These are phyloP conservation scores for Dufourea novaeangliae DNA, from an alignment of 1,140 invertebrate species.

Conservation along the genomic window DNA sequence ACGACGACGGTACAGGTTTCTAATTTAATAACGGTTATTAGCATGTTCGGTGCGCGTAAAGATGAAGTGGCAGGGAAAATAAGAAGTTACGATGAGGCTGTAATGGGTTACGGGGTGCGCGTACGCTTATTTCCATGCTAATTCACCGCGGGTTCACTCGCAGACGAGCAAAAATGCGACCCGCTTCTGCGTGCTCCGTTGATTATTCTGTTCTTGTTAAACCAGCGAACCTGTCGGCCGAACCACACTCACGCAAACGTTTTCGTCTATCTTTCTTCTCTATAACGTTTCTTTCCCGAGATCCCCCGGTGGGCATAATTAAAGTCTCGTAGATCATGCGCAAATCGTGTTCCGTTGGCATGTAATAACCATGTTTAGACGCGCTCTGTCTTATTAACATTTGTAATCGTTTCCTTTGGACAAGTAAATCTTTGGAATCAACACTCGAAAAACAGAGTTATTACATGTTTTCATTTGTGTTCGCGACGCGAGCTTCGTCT, in stretches of 20 bases:
- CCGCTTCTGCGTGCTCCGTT: neutral
- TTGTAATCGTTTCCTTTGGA: neutral
- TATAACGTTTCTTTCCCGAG: constrained; percentile 1
- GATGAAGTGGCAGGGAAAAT: neutral
- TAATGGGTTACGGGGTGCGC: neutral
- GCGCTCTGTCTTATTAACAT: neutral
- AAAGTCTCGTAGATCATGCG: constrained; percentile 37
- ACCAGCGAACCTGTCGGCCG: constrained; percentile 28
- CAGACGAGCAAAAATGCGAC: neutral
- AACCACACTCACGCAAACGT: neutral
- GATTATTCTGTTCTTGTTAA: constrained; percentile 46
- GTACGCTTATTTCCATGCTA: neutral
- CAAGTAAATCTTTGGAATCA: neutral
- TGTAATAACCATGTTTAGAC: constrained; percentile 24
- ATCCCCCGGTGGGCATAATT: constrained; percentile 32
- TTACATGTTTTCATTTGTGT: no score
- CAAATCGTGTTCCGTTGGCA: neutral
- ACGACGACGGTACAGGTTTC: neutral
- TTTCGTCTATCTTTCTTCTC: constrained; percentile 9
- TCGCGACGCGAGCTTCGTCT: neutral
- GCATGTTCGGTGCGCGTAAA: neutral
- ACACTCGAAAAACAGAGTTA: no score
- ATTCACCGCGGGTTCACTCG: neutral
- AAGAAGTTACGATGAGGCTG: neutral
- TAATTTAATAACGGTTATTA: constrained; percentile 13